phyloP scores from a whole-genome alignment of 2,797 vertebrate species.

The Semotilus atromaculatus region DNA sequence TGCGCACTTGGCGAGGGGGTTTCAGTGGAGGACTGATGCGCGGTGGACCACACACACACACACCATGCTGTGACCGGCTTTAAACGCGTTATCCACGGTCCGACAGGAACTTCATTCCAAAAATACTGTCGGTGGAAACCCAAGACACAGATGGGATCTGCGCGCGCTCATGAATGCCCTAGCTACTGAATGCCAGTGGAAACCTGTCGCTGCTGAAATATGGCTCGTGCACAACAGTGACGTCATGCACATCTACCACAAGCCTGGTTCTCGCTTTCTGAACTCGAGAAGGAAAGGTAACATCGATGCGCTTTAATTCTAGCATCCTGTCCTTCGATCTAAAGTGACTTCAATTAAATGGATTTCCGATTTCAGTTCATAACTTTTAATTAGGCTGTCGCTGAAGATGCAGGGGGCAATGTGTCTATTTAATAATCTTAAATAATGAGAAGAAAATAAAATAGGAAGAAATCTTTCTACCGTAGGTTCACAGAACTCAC shows the following conservation, averaged over 20 bases:
- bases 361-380: not conserved
- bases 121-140: slow-evolving; percentile 65
- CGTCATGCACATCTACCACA: not conserved
- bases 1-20: not conserved
- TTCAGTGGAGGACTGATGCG: not conserved
- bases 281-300: not conserved
- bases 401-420: not conserved
- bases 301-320: not conserved
- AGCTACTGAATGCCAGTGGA: not conserved
- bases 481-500: not conserved
- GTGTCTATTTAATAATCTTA: too few species aligned
- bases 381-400: not conserved
- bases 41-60: slow-evolving; percentile 66
- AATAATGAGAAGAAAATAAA: too few species aligned
- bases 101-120: slow-evolving; percentile 64
- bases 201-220: not conserved
- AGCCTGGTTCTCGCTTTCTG: too few species aligned
- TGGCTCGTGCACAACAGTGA: too few species aligned
- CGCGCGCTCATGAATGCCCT: not conserved
- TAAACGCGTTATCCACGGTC: slow-evolving; percentile 70
- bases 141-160: slow-evolving; percentile 60
- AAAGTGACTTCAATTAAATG: not conserved
- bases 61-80: too few species aligned
- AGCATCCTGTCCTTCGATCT: not conserved
- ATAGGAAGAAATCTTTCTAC: not conserved